Conservation (phyloP, 1,140 invertebrate species). For the Panagrolaimus sp. region DNA sequence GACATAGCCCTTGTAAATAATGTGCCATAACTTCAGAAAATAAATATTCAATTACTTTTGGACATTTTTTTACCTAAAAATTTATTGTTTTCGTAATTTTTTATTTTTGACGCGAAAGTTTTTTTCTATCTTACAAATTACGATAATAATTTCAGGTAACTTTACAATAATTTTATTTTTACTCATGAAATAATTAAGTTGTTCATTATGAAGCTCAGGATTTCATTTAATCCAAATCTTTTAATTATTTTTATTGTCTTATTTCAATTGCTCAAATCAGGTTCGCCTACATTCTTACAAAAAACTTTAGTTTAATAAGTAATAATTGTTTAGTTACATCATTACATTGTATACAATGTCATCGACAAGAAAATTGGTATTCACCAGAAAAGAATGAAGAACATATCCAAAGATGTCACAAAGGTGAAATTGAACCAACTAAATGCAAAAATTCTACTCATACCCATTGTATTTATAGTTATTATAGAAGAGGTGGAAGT, state of each 20-base stretch:
- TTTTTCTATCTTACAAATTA: too few species aligned
- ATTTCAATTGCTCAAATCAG: too few species aligned
- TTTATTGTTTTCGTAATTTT: too few species aligned
- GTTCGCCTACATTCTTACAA: too few species aligned
- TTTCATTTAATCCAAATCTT: too few species aligned
- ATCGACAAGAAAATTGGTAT: slow-evolving; percentile 41
- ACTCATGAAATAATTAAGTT: too few species aligned
- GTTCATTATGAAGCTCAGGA: too few species aligned
- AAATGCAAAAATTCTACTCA: slow-evolving; percentile 41
- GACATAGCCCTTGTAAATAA: not conserved
- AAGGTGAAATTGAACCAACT: slow-evolving; percentile 34
- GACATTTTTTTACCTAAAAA: not conserved
- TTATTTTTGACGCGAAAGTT: too few species aligned
- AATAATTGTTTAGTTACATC: not conserved
- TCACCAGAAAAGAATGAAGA: slow-evolving; percentile 49
- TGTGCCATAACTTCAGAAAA: slow-evolving; percentile 12
- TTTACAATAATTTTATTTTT: too few species aligned
- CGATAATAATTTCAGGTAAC: too few species aligned
- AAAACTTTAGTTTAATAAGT: too few species aligned
- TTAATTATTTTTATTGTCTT: too few species aligned
- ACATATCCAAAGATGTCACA: slow-evolving; percentile 38
- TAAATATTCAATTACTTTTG: slow-evolving; percentile 2
- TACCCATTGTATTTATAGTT: slow-evolving; percentile 46
- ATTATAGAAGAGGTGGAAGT: slow-evolving; percentile 33
- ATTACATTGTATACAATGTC: slow-evolving; percentile 44